Percentiles rank a stretch among this genome's conserved stretches.
Evolutionary conservation across 2,797 vertebrate species (phyloP).

Genomic region (Hippocampus kuda): DNA sequence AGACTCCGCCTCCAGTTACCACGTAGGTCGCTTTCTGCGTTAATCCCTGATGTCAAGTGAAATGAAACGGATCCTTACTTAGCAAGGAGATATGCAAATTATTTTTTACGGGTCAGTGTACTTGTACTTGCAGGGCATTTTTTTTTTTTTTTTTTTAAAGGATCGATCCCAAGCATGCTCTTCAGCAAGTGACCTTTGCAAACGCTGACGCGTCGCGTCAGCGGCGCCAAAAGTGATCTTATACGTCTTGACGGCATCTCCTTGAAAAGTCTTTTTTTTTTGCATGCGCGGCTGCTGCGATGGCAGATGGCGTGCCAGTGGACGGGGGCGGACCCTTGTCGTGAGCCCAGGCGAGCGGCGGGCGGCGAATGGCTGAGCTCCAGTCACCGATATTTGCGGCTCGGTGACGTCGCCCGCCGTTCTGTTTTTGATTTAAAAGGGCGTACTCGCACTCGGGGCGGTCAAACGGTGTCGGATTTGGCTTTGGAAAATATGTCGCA

Average conservation of each 20-base stretch:
- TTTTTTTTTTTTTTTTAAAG: too few relatives aligned
- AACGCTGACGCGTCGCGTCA: slow-evolving; percentile 36
- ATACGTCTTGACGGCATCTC: slow-evolving; percentile 35
- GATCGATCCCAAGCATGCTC: too few relatives aligned
- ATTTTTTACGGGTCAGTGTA: too few relatives aligned
- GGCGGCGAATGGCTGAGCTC: slow-evolving; percentile 47
- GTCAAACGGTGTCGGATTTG: too few relatives aligned
- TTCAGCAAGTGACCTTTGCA: slow-evolving; percentile 6
- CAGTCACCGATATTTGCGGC: slow-evolving; percentile 38
- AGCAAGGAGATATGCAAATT: too few relatives aligned
- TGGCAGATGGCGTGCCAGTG: slow-evolving; percentile 57
- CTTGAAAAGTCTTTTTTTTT: neutral
- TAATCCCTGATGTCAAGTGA: neutral
- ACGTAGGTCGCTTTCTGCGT: slow-evolving; percentile 39
- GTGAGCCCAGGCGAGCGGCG: slow-evolving; percentile 40
- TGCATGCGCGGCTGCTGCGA: slow-evolving; percentile 27
- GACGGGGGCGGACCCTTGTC: slow-evolving; percentile 51
- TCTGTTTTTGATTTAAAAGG: slow-evolving; percentile 7
- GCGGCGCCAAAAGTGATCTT: slow-evolving; percentile 29
- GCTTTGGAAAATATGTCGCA: too few relatives aligned
- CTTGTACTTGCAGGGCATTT: too few relatives aligned
- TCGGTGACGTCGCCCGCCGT: slow-evolving; percentile 37
- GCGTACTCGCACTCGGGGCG: too few relatives aligned
- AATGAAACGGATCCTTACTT: neutral
- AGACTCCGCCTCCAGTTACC: slow-evolving; percentile 66